A percentile compares a stretch with the other conserved stretches of the same genome.
phyloP scores from a whole-genome alignment of 2,797 vertebrate genomes.

The Kryptopterus vitreolus region DNA sequence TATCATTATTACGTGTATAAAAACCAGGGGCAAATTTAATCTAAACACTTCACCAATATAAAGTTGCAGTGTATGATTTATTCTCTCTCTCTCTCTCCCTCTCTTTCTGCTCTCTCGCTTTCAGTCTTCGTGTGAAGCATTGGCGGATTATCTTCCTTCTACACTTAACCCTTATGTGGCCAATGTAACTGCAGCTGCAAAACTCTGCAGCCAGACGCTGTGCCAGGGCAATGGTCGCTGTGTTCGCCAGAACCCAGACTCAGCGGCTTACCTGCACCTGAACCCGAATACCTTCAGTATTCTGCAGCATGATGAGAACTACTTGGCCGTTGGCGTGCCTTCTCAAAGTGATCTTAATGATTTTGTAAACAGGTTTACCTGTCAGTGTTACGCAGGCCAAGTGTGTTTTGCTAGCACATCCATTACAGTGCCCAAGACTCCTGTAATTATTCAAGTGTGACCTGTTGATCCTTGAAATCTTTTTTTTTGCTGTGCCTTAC shows the following conservation, averaged over 20 bases:
- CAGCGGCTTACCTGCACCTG: slow-evolving; percentile 75
- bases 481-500: not conserved
- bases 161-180: slow-evolving; percentile 81
- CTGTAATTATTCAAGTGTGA: slow-evolving; percentile 20
- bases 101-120: not conserved
- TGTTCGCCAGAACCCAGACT: slow-evolving; percentile 72
- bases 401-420: slow-evolving; percentile 24
- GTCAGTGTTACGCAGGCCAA: slow-evolving; percentile 42
- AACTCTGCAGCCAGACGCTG: slow-evolving; percentile 78
- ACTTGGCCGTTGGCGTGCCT: slow-evolving; percentile 29
- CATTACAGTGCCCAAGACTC: not conserved
- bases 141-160: slow-evolving; percentile 73
- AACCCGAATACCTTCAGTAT: slow-evolving; percentile 74
- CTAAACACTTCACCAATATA: too few species aligned
- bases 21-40: not conserved
- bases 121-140: slow-evolving; percentile 74
- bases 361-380: slow-evolving; percentile 47
- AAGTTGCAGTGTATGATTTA: not conserved
- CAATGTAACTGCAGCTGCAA: slow-evolving; percentile 84
- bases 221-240: slow-evolving; percentile 80
- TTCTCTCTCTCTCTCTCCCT: not conserved
- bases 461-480: not conserved
- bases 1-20: not conserved
- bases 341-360: slow-evolving; percentile 31
- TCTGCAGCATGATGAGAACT: slow-evolving; percentile 45